These are phyloP conservation scores for Pinctada fucata DNA, from an alignment of 2,888 invertebrate genomes.

Conservation along the genomic window DNA sequence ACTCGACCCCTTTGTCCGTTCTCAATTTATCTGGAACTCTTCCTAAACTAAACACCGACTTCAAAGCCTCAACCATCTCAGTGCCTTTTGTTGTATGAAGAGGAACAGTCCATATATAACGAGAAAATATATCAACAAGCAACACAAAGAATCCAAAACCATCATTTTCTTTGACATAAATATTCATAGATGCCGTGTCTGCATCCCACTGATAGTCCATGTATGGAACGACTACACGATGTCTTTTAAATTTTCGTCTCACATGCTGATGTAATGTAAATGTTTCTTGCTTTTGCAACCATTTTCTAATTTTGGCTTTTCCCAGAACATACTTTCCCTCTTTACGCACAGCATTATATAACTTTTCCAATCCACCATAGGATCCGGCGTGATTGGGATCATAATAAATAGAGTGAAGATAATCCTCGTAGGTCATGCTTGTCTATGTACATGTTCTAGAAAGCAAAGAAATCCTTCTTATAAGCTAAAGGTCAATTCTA, in stretches of 20 bases:
- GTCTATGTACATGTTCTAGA: not conserved
- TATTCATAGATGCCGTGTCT: slow-evolving; percentile 13
- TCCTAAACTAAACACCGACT: not conserved
- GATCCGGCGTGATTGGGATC: not conserved
- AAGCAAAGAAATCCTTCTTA: not conserved
- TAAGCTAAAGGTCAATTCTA: slow-evolving; percentile 7
- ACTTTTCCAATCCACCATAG: slow-evolving; percentile 32
- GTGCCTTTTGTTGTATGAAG: not conserved
- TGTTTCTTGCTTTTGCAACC: slow-evolving; percentile 29
- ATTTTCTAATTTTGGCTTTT: slow-evolving; percentile 41
- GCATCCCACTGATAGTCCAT: slow-evolving; percentile 15
- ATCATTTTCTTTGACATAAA: slow-evolving; percentile 1
- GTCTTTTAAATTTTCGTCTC: slow-evolving; percentile 2
- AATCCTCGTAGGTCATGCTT: slow-evolving; percentile 6
- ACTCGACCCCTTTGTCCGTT: slow-evolving; percentile 17
- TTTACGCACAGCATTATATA: slow-evolving; percentile 43
- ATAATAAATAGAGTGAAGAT: slow-evolving; percentile 3
- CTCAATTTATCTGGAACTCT: slow-evolving; percentile 7
- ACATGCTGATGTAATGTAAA: slow-evolving; percentile 12
- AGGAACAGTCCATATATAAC: slow-evolving; percentile 1
- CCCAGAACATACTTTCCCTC: slow-evolving; percentile 41
- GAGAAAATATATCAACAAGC: slow-evolving; percentile 16
- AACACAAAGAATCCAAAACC: not conserved
- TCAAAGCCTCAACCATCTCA: not conserved
- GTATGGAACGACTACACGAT: not conserved